Evolutionary conservation across 2,797 vertebrate species (phyloP).

Genomic region (Amazonetta brasiliensis): DNA sequence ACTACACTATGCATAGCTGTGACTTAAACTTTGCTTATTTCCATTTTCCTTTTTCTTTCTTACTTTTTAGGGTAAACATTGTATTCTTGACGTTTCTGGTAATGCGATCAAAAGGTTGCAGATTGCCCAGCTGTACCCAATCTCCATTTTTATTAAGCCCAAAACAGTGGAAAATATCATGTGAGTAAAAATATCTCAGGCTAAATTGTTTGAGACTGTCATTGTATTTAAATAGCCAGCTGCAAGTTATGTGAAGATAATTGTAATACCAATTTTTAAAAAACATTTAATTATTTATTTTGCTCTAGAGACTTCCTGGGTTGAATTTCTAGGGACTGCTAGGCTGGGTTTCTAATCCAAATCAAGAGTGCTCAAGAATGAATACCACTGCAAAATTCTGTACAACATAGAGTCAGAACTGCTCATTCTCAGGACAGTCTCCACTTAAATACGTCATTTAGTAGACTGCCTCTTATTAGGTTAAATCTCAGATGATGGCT

Average conservation of each 20-base stretch:
- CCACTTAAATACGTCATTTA: neutral
- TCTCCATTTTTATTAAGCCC: slow-evolving; percentile 97
- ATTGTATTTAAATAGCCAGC: neutral
- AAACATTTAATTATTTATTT: neutral
- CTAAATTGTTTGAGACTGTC: neutral
- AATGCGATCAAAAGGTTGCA: slow-evolving; percentile 98
- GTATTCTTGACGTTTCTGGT: slow-evolving; percentile 97
- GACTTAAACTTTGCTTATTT: slow-evolving; percentile 44
- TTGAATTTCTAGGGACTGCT: neutral
- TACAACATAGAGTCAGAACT: neutral
- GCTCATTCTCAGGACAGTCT: neutral
- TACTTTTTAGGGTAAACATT: slow-evolving; percentile 91
- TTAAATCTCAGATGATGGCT: neutral
- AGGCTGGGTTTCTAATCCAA: neutral
- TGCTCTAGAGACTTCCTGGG: neutral
- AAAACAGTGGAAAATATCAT: slow-evolving; percentile 97
- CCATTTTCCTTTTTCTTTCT: slow-evolving; percentile 30
- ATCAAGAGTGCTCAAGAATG: neutral
- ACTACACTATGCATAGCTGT: neutral
- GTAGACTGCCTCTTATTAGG: neutral
- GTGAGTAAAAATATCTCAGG: slow-evolving; percentile 82
- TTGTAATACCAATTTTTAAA: neutral
- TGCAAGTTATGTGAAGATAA: neutral
- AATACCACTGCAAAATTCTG: neutral
- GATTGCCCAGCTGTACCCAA: slow-evolving; percentile 92